Evolutionary conservation across 1,140 invertebrate genomes (phyloP), one percentile per base, ranked within the genome.

Genomic region (Rhyzopertha dominica): DNA sequence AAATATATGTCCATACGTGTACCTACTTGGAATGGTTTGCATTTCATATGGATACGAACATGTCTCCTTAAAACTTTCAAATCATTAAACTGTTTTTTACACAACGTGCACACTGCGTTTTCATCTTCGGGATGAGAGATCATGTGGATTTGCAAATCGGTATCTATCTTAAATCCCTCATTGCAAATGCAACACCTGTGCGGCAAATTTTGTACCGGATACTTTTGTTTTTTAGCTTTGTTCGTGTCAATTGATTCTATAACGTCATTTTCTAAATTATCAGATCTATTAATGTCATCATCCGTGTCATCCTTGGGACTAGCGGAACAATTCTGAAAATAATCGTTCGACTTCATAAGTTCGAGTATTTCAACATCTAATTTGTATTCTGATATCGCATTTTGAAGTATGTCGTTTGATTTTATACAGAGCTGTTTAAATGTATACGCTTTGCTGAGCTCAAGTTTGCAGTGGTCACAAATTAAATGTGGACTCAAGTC

Each of bases 381-480:
- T 42, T 28, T 37, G 13, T 12, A 40, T 10, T 37, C 17, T 5
- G 23, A 43, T 53, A 47, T 49, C 56, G 42, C 17, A n/a, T n/a
- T n/a, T n/a, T 38, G 40, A 23, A 58, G 23, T 18, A 41, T 25
- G 18, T 45, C 25, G 18, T 58, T 40, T 16, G 57, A 56, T 25
- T 52, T 51, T 23, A 47, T 20, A 47, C 54, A 56, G 5, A 45
- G 19, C 23, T 54, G 44, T 52, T 53, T 56, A 43, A 59, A 59
- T 12, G 26, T 40, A 32, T 50, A 47, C n/a, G 42, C 43, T 14
- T 28, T 49, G 17, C 45, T 14, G 38, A 59, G 30, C 30, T 49
- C 29, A 3, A 39, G 16, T 43, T 42, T 43, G 23, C 56, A 59
- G 35, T 51, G 28, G 38, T 9, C 35, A 45, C 56, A 59, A 26